Evolutionary conservation across 1,140 invertebrate genomes (phyloP), one percentile per base, ranked within the genome.

Genomic region (Eufriesea mexicana): DNA sequence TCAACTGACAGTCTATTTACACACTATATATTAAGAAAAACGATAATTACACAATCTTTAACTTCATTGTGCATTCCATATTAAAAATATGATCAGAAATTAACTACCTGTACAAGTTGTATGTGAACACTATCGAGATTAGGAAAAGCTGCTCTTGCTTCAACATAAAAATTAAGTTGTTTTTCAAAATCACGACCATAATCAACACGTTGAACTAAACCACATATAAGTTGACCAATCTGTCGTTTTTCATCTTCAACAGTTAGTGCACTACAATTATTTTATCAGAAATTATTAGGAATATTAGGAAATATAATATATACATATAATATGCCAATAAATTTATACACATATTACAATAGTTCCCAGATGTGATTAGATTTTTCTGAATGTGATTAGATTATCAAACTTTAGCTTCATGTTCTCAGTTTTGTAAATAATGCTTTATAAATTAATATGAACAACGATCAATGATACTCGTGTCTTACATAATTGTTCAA

Each of bases 131-230:
- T 93, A 92, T 99, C 98, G 45, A 99, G 95, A 94, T 99, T 99
- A 45, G 97, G 96, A 94, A 99, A 99, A 0, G 96, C 95, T 35
- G 97, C 96, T 84, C 99, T 95, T 18, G 98, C 97, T 93, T 99
- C 98, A 6, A 98, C 98, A 94, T 98, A 99, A 95, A 99, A 99
- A 92, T 96, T 97, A 6, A 99, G 95, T 91, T 99, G 98, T 89
- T 97, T 97, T 92, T 99, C 98, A 93, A 98, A 97, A 94, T 99
- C 97, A 59, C 96, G 94, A 49, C 97, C 97, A 93, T 97, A 98
- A 86, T 97, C 95, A 9, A 99, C 97, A 72, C 96, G 95, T 89
- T 96, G 95, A 25, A 99, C 96, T 83, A 98, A 96, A 83, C 95
- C 96, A 85, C 96, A 97, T 73, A 99, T 97, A 35, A 99, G 93